Base-by-base conservation (phyloP, 2,113 vertebrate genomes). In the Lepus europaeus region DNA sequence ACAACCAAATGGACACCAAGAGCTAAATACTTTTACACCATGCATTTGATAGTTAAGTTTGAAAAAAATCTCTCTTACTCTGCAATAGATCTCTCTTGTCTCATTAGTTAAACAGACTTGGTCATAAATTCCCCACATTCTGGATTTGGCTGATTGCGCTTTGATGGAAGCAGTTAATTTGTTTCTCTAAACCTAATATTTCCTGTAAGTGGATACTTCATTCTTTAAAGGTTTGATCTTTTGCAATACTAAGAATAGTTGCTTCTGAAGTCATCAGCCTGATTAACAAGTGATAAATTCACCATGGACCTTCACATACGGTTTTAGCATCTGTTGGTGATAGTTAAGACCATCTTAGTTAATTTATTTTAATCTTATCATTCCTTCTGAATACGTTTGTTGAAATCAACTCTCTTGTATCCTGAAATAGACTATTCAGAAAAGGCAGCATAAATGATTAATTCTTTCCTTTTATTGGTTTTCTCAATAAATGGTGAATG, bases 391-490 rank as follows among this genome's bases (percentile, higher is more conserved):
- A 79, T 53, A 59, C 4, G 79, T 79, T 87, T 70, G 10, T 59
- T 87, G 39, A 39, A 45, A 91, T 82, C 83, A 82, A 73, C 74
- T 89, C 17, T 49, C 84, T 93, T 63, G 33, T 73, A 79, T 33
- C n/a, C 19, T 78, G 61, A 89, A 93, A 33, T n/a, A 77, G 17
- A 86, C 12, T 70, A 23, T 89, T 63, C 8, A 68, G 69, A 94
- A 56, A 95, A 93, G n/a, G 1, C 27, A 80, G 68, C 73, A 80
- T 90, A 20, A 33, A 13, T 33, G 56, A 17, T 87, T 74, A 53
- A 56, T 83, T 96, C 23, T 89, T 68, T 39, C 49, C n/a, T 14
- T 80, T 83, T 66, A 27, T 20, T 95, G 72, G 12, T 92, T 91
- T 95, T 88, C 25, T 92, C 39, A 74, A 29, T 59, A 70, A 78